Evolutionary conservation across 2,113 vertebrate species (phyloP).

Genomic region (Gymnobelideus leadbeateri): DNA sequence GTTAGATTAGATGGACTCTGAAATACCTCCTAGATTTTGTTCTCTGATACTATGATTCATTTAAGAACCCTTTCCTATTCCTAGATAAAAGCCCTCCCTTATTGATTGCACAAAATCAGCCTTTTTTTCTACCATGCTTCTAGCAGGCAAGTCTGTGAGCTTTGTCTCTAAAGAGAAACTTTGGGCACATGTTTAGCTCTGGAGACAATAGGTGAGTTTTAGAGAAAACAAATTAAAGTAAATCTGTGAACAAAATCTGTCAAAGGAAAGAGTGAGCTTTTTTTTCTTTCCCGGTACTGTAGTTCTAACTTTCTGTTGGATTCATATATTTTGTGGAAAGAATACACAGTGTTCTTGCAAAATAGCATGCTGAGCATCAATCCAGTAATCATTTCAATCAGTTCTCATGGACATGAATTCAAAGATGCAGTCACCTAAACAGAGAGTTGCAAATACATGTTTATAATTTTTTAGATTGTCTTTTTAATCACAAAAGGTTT

Average conservation of each 20-base stretch:
- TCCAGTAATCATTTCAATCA: neutral
- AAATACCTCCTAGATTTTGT: neutral
- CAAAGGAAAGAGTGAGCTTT: conserved; percentile 12
- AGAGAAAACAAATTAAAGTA: conserved; percentile 15
- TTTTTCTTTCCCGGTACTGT: neutral
- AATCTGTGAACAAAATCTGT: conserved; percentile 13
- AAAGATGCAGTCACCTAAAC: conserved; percentile 44
- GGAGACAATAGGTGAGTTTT: conserved; percentile 17
- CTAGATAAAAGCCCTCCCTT: neutral
- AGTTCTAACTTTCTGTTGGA: conserved; percentile 10
- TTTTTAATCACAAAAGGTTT: conserved; percentile 43
- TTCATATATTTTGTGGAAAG: conserved; percentile 4
- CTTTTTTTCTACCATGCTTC: neutral
- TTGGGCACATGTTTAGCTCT: conserved; percentile 31
- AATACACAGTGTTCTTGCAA: conserved; percentile 6
- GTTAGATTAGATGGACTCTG: neutral
- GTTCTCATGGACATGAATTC: conserved; percentile 16
- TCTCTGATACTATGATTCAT: neutral
- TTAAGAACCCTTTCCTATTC: neutral
- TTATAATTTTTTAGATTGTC: conserved; percentile 48
- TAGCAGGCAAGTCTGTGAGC: neutral
- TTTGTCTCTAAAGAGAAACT: conserved; percentile 1
- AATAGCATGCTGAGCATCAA: neutral
- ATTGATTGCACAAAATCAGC: neutral
- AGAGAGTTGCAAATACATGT: conserved; percentile 25